Percentiles rank a stretch among this genome's conserved stretches.
phyloP scores from a whole-genome alignment of 2,113 vertebrate species.

The Otolemur garnettii region DNA sequence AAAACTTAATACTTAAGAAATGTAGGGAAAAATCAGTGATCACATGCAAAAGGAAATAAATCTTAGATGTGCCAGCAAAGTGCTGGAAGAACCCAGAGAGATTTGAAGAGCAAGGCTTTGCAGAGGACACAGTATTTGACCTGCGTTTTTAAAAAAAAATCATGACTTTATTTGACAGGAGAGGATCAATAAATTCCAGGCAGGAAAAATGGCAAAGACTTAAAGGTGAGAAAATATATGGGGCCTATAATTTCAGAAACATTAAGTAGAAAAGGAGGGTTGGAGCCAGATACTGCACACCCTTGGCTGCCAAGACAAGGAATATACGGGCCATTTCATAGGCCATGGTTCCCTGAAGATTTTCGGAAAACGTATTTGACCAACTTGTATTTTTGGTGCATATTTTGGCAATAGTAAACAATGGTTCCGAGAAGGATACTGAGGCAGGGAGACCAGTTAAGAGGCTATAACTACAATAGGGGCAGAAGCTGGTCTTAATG shows the following conservation, averaged over 20 bases:
- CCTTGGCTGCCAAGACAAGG: not conserved
- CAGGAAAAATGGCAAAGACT: not conserved
- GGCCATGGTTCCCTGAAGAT: not conserved
- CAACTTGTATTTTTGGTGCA: not conserved
- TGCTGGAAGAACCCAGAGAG: not conserved
- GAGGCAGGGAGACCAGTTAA: not conserved
- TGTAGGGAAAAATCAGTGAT: not conserved
- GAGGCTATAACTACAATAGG: not conserved
- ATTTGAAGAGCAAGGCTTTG: constrained; percentile 13
- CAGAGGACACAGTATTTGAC: not conserved
- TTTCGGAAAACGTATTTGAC: not conserved
- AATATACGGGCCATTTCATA: not conserved
- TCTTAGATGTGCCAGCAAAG: not conserved
- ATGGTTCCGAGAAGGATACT: not conserved
- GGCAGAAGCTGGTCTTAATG: not conserved
- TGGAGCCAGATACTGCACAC: too few relatives aligned
- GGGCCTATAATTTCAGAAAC: not conserved
- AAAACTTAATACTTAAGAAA: not conserved
- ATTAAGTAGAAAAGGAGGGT: not conserved
- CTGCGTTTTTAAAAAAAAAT: not conserved
- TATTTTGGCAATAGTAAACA: not conserved
- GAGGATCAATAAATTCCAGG: not conserved
- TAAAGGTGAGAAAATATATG: not conserved
- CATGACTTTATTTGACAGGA: not conserved
- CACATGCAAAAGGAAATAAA: constrained; percentile 39